Evolutionary conservation across 2,888 invertebrate species (phyloP).

Genomic region (Eupithecia centaureata): DNA sequence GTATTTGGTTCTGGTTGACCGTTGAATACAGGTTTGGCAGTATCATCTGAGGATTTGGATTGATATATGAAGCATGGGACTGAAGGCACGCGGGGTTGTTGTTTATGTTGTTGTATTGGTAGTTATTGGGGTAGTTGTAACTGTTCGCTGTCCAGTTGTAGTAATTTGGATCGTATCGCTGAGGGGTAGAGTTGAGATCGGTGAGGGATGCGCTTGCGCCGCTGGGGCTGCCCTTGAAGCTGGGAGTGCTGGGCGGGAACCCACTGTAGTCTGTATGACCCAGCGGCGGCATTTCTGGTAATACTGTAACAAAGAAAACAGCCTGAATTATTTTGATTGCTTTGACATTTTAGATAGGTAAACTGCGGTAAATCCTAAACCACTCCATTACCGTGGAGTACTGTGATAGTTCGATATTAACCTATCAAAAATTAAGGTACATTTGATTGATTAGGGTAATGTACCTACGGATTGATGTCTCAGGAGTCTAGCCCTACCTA

Average conservation of each 20-base stretch:
- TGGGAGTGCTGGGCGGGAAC: constrained; percentile 67
- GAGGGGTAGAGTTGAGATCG: constrained; percentile 73
- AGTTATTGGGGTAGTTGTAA: constrained; percentile 86
- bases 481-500: too few relatives aligned
- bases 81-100: constrained; percentile 80
- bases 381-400: constrained; percentile 59
- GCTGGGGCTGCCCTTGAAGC: constrained; percentile 73
- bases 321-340: neutral
- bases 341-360: constrained; percentile 41
- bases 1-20: constrained; percentile 94
- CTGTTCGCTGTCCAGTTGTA: constrained; percentile 86
- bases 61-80: constrained; percentile 85
- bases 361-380: constrained; percentile 65
- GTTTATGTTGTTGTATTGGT: constrained; percentile 87
- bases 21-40: constrained; percentile 92
- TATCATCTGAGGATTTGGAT: constrained; percentile 87
- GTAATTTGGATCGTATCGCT: constrained; percentile 83
- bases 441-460: neutral
- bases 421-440: constrained; percentile 1
- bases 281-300: constrained; percentile 82
- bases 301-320: constrained; percentile 64
- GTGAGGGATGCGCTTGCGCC: constrained; percentile 69
- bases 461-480: too few relatives aligned
- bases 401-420: neutral
- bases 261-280: constrained; percentile 74